phyloP scores from a whole-genome alignment of 1,140 invertebrate species.

The Apis florea region DNA sequence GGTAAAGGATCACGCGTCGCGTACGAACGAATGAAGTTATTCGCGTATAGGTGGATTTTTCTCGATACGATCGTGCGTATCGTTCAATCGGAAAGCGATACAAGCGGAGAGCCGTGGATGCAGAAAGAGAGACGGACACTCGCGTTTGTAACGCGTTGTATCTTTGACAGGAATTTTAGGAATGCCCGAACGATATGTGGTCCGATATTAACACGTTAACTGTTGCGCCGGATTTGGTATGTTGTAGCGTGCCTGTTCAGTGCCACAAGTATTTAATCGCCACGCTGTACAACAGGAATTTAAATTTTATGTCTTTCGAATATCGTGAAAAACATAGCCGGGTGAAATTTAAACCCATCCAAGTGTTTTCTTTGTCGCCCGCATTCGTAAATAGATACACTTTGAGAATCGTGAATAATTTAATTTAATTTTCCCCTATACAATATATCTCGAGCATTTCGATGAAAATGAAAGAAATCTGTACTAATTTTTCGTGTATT shows the following conservation, averaged over 20 bases:
- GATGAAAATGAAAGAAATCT: no score
- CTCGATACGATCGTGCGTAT: neutral
- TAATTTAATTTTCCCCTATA: no score
- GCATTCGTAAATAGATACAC: neutral
- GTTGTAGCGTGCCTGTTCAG: neutral
- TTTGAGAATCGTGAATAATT: neutral
- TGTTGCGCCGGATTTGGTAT: neutral
- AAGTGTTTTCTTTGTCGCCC: no score
- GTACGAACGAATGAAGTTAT: conserved; percentile 9
- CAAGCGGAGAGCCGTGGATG: neutral
- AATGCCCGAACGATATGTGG: neutral
- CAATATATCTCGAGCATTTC: no score
- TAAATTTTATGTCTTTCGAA: neutral
- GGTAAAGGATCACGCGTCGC: neutral
- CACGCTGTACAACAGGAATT: neutral
- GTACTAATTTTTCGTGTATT: no score
- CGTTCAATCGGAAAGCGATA: conserved; percentile 23
- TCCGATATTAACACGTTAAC: conserved; percentile 11
- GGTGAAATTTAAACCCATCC: no score
- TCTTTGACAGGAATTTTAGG: conserved; percentile 26
- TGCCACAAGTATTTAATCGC: neutral
- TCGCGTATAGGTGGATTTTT: neutral
- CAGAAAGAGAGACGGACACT: neutral
- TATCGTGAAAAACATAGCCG: neutral
- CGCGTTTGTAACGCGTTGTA: conserved; percentile 9